phyloP scores from a whole-genome alignment of 2,113 vertebrate species.

The Heloderma charlesbogerti region DNA sequence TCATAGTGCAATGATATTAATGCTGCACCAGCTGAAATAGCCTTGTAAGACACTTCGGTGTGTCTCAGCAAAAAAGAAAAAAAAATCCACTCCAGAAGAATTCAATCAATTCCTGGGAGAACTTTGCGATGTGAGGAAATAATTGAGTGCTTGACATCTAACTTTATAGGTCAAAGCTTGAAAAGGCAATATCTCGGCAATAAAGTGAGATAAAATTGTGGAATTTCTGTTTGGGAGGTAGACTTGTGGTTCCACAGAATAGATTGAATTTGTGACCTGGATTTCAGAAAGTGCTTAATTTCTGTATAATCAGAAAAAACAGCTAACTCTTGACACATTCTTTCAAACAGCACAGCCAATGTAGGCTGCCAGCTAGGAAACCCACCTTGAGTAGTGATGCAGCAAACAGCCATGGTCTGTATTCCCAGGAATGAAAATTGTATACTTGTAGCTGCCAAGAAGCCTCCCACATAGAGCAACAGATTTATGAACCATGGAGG shows the following conservation, averaged over 20 bases:
- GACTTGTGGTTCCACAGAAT: constrained; percentile 49
- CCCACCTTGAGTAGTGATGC: not conserved
- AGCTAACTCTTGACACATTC: not conserved
- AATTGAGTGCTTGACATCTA: constrained; percentile 79
- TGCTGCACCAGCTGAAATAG: constrained; percentile 23
- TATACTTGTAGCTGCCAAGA: not conserved
- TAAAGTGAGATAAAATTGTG: constrained; percentile 73
- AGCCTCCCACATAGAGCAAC: not conserved
- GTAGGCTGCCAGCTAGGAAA: not conserved
- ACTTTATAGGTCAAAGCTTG: constrained; percentile 73
- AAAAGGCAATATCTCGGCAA: constrained; percentile 75
- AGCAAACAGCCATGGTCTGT: not conserved
- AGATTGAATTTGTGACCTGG: constrained; percentile 54
- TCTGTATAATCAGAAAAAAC: constrained; percentile 19
- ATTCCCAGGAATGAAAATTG: not conserved
- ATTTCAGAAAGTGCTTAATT: constrained; percentile 45
- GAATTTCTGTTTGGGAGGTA: constrained; percentile 53
- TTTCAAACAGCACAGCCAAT: not conserved
- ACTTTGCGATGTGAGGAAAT: constrained; percentile 74
- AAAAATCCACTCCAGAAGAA: constrained; percentile 68
- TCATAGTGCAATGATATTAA: constrained; percentile 55
- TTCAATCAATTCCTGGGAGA: constrained; percentile 73
- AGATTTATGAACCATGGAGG: not conserved
- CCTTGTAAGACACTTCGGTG: constrained; percentile 44
- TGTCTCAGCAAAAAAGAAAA: constrained; percentile 48